phyloP scores from a whole-genome alignment of 1,140 invertebrate species.

The Lasioglossum albipes region DNA sequence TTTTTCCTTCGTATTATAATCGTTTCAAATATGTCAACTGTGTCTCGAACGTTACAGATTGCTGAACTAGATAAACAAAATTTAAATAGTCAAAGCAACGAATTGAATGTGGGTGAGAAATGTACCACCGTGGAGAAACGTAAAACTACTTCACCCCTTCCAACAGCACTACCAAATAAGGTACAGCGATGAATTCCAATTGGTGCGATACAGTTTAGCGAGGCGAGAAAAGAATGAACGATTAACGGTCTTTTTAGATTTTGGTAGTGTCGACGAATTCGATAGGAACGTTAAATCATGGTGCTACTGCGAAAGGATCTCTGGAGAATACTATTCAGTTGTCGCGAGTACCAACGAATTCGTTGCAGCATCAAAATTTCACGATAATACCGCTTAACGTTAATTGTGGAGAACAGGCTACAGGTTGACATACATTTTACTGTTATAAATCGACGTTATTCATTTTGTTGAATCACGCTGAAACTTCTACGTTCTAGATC shows the following conservation, averaged over 20 bases:
- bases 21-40: constrained; percentile 10
- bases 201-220: too few species aligned
- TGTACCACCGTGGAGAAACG: constrained; percentile 29
- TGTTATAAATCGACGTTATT: constrained; percentile 8
- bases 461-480: background rate
- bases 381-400: constrained; percentile 56
- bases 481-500: constrained; percentile 1
- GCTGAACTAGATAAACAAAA: constrained; percentile 27
- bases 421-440: constrained; percentile 56
- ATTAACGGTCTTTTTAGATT: constrained; percentile 46
- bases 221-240: background rate
- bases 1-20: background rate
- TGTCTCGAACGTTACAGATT: constrained; percentile 22
- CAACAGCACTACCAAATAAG: constrained; percentile 55
- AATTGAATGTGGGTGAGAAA: constrained; percentile 21
- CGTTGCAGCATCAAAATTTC: constrained; percentile 52
- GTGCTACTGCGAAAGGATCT: constrained; percentile 28
- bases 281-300: constrained; percentile 44
- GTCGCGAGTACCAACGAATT: constrained; percentile 40
- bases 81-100: constrained; percentile 20
- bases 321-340: constrained; percentile 46
- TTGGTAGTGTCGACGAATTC: constrained; percentile 58
- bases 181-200: constrained; percentile 38
- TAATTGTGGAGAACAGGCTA: constrained; percentile 33
- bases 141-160: constrained; percentile 50